Evolutionary conservation across 2,113 vertebrate genomes (phyloP), one percentile per base, ranked within the genome.

Genomic region (Pelobates fuscus): DNA sequence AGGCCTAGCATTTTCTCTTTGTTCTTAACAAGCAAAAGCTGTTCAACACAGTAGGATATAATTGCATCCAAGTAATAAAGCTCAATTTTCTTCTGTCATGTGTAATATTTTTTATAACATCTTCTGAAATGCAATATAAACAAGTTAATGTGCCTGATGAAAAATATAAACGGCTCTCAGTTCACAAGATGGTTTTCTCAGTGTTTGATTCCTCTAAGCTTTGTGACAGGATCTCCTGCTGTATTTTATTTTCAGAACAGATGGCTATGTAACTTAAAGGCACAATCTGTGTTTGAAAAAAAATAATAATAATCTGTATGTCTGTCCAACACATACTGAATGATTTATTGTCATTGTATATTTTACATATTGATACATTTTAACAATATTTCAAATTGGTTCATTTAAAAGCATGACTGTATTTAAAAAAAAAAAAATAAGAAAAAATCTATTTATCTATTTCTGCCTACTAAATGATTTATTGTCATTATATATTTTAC

Each of bases 1-100:
- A 86, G 55, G 70, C 79, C 87, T 79, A 81, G 81, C 2, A 0
- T 43, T 82, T 86, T 79, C 29, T 66, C 64, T 86, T 82, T 61
- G 41, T 78, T 87, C 71, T 78, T 79, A 65, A 84, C 79, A 88
- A 82, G 82, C 76, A 83, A 87, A 86, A 71, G 74, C 71, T 80
- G 71, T 77, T 86, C 81, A 80, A 82, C 67, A 55, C 69, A 79
- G 70, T 30, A 64, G 30, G 66, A 85, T 79, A 85, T 84, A 86
- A 89, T 81, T 85, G 77, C 32, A 64, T 83, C 58, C 81, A 79
- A 84, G 77, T 82, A 88, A 86, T 68, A 76, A 85, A 88, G 84
- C 62, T 78, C 79, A 67, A 80, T 82, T 83, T 63, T 83, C 78
- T 57, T 84, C 80, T 81, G 57, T 78, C 66, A 44, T 71, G 58